These are phyloP conservation scores for Micoletzkya japonica DNA, from an alignment of 2,888 invertebrate species.

Conservation along the genomic window DNA sequence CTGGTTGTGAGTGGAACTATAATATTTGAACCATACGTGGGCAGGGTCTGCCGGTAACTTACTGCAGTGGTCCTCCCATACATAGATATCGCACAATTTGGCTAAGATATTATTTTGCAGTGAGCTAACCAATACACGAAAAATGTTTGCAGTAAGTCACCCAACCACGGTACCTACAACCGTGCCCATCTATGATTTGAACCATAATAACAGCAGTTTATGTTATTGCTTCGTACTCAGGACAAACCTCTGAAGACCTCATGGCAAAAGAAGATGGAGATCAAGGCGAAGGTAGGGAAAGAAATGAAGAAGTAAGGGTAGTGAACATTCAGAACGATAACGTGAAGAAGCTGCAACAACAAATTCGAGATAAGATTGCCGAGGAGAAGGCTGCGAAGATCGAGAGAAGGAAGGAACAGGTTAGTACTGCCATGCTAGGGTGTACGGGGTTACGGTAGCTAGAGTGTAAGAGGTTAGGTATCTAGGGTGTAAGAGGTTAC, in stretches of 20 bases:
- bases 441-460: not conserved
- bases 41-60: too few relatives aligned
- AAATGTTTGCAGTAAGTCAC: too few relatives aligned
- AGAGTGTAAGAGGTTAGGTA: not conserved
- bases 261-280: conserved; percentile 28
- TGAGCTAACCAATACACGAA: too few relatives aligned
- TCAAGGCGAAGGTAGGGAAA: conserved; percentile 13
- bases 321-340: conserved; percentile 12
- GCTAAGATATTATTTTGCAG: too few relatives aligned
- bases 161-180: not conserved
- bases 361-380: conserved; percentile 16
- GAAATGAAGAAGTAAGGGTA: not conserved
- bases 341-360: conserved; percentile 28
- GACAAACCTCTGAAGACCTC: conserved; percentile 28
- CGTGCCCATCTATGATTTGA: not conserved
- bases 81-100: too few relatives aligned
- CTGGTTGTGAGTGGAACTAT: too few relatives aligned
- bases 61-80: too few relatives aligned
- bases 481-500: too few relatives aligned
- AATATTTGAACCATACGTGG: too few relatives aligned
- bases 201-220: not conserved
- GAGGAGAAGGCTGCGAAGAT: conserved; percentile 25
- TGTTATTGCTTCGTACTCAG: not conserved
- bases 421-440: not conserved
- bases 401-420: conserved; percentile 29